Evolutionary conservation across 2,113 vertebrate genomes (phyloP).

Genomic region (Petrocephalus zakoni): DNA sequence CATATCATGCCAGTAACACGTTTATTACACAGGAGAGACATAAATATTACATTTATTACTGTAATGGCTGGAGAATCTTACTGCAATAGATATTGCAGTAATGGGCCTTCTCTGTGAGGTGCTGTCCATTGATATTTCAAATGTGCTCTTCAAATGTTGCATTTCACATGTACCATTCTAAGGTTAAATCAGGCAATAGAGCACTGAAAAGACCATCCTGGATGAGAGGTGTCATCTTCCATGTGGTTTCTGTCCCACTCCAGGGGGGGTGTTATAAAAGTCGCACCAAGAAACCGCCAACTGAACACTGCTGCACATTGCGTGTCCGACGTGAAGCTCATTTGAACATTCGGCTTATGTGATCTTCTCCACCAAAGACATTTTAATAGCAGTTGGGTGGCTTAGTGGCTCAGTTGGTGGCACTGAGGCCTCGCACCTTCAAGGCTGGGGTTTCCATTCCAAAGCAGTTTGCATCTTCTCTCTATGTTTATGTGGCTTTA

Average conservation of each 20-base stretch:
- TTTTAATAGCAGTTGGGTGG: neutral
- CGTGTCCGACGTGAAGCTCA: neutral
- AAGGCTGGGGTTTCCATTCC: neutral
- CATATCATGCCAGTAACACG: neutral
- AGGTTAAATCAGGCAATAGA: neutral
- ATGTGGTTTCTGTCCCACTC: neutral
- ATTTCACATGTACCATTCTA: neutral
- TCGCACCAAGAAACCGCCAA: neutral
- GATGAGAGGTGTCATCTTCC: neutral
- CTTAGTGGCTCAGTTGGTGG: neutral
- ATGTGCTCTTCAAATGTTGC: neutral
- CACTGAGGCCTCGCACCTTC: neutral
- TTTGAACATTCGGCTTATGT: neutral
- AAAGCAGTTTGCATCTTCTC: neutral
- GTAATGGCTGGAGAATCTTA: neutral
- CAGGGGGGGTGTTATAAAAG: neutral
- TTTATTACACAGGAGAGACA: neutral
- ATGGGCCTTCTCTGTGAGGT: neutral
- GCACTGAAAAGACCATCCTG: neutral
- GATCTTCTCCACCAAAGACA: neutral
- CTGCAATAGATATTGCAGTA: neutral
- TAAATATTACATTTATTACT: neutral
- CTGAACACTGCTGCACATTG: neutral
- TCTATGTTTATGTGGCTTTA: neutral
- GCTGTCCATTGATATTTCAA: neutral